Percentiles rank a stretch among this genome's conserved stretches.
Conservation (phyloP, 2,888 invertebrate genomes). For the Lithosia quadra region DNA sequence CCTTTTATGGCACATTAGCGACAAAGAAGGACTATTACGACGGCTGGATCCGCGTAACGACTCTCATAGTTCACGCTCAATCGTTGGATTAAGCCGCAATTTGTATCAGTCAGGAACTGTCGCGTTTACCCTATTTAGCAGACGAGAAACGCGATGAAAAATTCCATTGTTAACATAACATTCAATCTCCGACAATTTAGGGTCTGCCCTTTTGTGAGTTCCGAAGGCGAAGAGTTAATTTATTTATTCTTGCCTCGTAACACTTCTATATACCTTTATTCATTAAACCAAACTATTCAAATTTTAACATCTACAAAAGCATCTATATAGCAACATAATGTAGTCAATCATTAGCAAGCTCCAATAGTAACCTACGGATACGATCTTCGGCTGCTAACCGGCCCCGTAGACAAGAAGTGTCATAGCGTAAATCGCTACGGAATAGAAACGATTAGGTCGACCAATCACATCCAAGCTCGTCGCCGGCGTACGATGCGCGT, state of each 20-base stretch:
- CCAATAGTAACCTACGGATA: too few relatives aligned
- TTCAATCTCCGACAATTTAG: constrained; percentile 53
- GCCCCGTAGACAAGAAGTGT: too few relatives aligned
- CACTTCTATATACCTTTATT: background rate
- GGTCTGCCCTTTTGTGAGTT: constrained; percentile 16
- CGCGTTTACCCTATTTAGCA: constrained; percentile 69
- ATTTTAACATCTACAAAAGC: too few relatives aligned
- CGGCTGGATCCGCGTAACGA: constrained; percentile 74
- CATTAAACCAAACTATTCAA: background rate
- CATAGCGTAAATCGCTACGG: too few relatives aligned
- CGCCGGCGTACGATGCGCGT: too few relatives aligned
- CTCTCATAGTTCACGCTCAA: constrained; percentile 80
- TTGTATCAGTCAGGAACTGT: constrained; percentile 76
- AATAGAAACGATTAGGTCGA: too few relatives aligned
- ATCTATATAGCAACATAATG: too few relatives aligned
- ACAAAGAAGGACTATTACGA: constrained; percentile 77
- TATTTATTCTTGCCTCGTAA: background rate
- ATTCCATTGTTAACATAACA: constrained; percentile 62
- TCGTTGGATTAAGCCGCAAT: constrained; percentile 78
- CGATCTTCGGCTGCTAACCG: too few relatives aligned
- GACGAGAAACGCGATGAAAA: constrained; percentile 60
- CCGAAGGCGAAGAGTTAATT: constrained; percentile 7
- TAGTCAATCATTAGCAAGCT: too few relatives aligned
- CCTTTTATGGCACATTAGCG: constrained; percentile 77
- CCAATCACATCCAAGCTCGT: too few relatives aligned